Base-by-base conservation (phyloP, 2,888 invertebrate species). In the Tupiocoris notatus region DNA sequence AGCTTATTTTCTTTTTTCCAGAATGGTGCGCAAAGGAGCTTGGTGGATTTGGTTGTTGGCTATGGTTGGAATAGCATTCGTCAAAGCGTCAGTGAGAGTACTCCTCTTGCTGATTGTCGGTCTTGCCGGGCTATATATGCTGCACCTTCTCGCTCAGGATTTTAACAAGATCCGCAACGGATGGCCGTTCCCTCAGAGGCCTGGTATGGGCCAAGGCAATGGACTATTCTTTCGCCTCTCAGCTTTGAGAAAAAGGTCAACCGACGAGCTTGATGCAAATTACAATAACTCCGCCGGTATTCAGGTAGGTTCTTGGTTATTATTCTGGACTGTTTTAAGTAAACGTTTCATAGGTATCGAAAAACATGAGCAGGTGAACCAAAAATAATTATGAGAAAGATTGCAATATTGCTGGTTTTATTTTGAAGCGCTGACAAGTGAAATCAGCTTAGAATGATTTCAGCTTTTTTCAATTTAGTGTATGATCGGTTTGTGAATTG, bases 51-150 rank as follows among this genome's bases (percentile, higher is more conserved):
- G 68, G 62, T 2, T 78, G 6, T 20, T 77, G 1, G 23, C 73
- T 6, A n/a, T 77, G 21, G 16, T 70, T 1, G 77, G 18, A 0
- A 59, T 78, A 1, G 75, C 75, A 1, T 21, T 77, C 21, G 78
- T 67, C 20, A 75, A 77, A 61, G 78, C 75, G 1, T 83, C 85
- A 79, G 82, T 86, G 56, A 82, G 83, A 78, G 75, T 86, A 56
- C 82, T 85, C 12, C 79, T 86, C 56, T 79, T 86, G 76, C 84
- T 85, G 7, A 83, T 82, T 12, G 80, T 85, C 74, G 86, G 86
- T 16, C 81, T 86, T 70, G 84, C 83, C 16, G 86, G 86, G 12
- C 79, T 86, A 78, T 86, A 85, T 84, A 83, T 86, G 84, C 80
- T 86, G 54, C 86, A 86, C 82, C 83, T 83, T 58, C 81, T 86